A percentile compares a stretch with the other conserved stretches of the same genome.
Conservation (phyloP, 2,888 invertebrate genomes). For the Lymantria dispar region DNA sequence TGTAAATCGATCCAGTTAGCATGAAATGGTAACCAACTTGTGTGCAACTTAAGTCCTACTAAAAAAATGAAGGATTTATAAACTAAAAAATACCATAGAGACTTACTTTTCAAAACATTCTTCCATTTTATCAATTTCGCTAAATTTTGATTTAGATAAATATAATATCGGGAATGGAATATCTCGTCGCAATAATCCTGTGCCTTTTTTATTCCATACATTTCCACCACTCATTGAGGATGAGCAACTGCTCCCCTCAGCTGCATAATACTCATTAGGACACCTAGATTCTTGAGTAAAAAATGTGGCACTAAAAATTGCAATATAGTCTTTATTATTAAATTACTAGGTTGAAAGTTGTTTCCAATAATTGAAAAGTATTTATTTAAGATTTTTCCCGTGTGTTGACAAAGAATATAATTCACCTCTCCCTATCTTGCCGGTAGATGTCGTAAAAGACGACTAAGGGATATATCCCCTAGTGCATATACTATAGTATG, state of each 20-base stretch:
- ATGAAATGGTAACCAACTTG: no score
- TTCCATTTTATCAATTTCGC: constrained; percentile 83
- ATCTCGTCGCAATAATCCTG: constrained; percentile 88
- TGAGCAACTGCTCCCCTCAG: constrained; percentile 68
- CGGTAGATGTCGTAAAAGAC: no score
- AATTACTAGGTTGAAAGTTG: no score
- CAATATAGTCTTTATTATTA: no score
- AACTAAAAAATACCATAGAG: background rate
- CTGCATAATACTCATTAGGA: constrained; percentile 88
- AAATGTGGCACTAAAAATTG: constrained; percentile 50
- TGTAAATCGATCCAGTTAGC: no score
- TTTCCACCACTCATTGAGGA: constrained; percentile 78
- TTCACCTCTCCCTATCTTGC: no score
- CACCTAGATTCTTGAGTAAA: constrained; percentile 88
- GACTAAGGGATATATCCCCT: no score
- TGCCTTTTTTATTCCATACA: constrained; percentile 93
- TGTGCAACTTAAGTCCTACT: background rate
- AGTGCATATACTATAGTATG: no score
- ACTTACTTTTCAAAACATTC: constrained; percentile 81
- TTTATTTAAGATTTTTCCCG: no score
- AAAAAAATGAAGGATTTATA: background rate
- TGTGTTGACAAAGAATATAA: no score
- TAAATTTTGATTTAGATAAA: constrained; percentile 74
- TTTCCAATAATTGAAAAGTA: no score
- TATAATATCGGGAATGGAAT: constrained; percentile 95